Percentiles rank a stretch among this genome's conserved stretches.
Conservation (phyloP, 2,888 invertebrate species). For the Rutpela maculata region DNA sequence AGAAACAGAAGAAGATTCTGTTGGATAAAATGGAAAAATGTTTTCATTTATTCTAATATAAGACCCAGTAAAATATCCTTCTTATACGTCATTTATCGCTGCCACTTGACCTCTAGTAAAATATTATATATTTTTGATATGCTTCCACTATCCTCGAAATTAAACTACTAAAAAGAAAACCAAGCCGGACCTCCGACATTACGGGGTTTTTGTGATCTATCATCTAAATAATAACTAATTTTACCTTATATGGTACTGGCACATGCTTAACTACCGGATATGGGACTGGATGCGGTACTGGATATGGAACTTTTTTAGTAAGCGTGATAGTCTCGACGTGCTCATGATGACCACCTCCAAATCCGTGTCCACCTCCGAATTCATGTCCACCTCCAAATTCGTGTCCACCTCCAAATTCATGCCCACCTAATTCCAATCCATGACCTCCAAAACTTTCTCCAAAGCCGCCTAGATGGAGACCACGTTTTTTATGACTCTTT, state of each 20-base stretch:
- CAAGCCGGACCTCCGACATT: no score
- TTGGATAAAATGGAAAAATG: no score
- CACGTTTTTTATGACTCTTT: slow-evolving; percentile 59
- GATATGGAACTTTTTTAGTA: slow-evolving; percentile 69
- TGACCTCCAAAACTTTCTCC: slow-evolving; percentile 48
- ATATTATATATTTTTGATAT: no score
- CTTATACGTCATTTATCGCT: no score
- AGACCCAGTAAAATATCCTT: no score
- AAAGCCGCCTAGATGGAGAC: slow-evolving; percentile 52
- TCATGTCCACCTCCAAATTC: slow-evolving; percentile 48
- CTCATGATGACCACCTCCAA: slow-evolving; percentile 52
- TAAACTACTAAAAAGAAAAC: no score
- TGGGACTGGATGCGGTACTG: slow-evolving; percentile 76
- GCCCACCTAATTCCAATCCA: slow-evolving; percentile 34
- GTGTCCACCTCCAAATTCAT: slow-evolving; percentile 45
- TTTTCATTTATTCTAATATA: no score
- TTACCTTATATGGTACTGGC: slow-evolving; percentile 77
- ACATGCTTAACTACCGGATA: slow-evolving; percentile 73
- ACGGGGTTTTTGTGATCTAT: no score
- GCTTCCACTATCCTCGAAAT: no score
- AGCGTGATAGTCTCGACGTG: slow-evolving; percentile 64
- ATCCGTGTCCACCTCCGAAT: slow-evolving; percentile 49
- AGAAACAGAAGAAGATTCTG: no score
- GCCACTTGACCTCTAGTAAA: no score
- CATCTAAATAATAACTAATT: no score